A percentile compares a stretch with the other conserved stretches of the same genome.
phyloP scores from a whole-genome alignment of 2,888 invertebrate genomes.

The Caenorhabditis sulstoni region DNA sequence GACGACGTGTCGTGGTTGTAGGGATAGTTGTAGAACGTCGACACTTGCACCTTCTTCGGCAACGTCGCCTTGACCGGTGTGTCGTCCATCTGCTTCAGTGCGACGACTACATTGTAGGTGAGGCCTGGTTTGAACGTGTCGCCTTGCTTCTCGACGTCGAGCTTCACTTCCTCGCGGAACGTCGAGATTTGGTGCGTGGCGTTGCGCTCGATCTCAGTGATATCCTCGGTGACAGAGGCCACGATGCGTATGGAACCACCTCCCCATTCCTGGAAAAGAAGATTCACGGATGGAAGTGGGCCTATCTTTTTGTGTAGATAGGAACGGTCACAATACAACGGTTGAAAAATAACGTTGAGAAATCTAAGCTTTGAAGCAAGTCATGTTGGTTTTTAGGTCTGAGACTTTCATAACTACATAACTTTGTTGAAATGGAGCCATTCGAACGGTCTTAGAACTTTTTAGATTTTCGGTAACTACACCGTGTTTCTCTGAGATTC shows the following conservation, averaged over 20 bases:
- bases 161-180: constrained; percentile 87
- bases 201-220: constrained; percentile 84
- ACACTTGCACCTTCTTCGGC: constrained; percentile 76
- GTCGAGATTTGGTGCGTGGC: constrained; percentile 84
- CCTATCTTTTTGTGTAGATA: too few species aligned
- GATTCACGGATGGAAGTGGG: too few species aligned
- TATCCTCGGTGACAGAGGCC: constrained; percentile 91
- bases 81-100: constrained; percentile 79
- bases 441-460: too few species aligned
- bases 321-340: too few species aligned
- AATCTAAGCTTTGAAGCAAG: too few species aligned
- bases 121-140: constrained; percentile 92
- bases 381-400: too few species aligned
- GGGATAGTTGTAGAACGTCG: constrained; percentile 79
- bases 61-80: constrained; percentile 75
- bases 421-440: too few species aligned
- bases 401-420: too few species aligned
- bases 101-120: constrained; percentile 87
- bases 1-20: constrained; percentile 70
- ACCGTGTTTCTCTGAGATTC: too few species aligned
- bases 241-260: constrained; percentile 86
- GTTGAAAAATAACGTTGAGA: too few species aligned
- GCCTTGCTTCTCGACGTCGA: constrained; percentile 88
- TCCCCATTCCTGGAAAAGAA: constrained; percentile 56
- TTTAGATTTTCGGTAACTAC: too few species aligned